These are phyloP conservation scores for Petrocephalus sullivani DNA, from an alignment of 2,797 vertebrate genomes.

Conservation along the genomic window DNA sequence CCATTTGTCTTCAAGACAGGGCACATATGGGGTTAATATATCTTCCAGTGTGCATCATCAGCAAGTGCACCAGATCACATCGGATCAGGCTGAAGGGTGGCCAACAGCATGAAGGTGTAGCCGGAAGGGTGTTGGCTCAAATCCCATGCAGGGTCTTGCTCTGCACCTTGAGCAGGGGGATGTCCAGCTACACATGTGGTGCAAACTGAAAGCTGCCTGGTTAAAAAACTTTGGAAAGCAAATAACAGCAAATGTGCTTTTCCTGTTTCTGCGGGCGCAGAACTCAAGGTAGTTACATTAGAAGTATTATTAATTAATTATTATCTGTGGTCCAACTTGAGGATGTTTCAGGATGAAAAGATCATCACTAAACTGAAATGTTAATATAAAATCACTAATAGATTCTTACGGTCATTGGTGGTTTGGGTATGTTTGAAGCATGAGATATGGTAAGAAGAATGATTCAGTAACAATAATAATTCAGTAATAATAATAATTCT, in stretches of 20 bases:
- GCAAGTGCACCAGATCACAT: background rate
- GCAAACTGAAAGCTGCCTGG: background rate
- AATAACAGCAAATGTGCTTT: background rate
- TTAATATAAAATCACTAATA: background rate
- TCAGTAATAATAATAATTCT: background rate
- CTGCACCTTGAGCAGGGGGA: background rate
- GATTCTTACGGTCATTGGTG: background rate
- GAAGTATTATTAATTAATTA: background rate
- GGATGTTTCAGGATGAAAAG: background rate
- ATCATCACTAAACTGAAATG: background rate
- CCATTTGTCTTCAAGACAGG: background rate
- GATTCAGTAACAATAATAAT: background rate
- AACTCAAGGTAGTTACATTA: background rate
- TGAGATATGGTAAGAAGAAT: background rate
- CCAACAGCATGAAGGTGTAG: background rate
- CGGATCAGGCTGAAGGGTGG: background rate
- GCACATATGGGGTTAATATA: background rate
- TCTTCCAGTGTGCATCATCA: background rate
- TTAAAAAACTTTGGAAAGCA: background rate
- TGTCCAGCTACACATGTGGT: background rate
- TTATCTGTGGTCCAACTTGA: background rate
- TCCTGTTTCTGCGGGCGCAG: background rate
- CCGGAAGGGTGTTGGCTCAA: background rate
- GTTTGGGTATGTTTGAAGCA: background rate
- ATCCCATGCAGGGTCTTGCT: background rate